Percentiles rank a stretch among this genome's conserved stretches.
Conservation (phyloP, 2,797 vertebrate species). For the Rachycentron canadum region DNA sequence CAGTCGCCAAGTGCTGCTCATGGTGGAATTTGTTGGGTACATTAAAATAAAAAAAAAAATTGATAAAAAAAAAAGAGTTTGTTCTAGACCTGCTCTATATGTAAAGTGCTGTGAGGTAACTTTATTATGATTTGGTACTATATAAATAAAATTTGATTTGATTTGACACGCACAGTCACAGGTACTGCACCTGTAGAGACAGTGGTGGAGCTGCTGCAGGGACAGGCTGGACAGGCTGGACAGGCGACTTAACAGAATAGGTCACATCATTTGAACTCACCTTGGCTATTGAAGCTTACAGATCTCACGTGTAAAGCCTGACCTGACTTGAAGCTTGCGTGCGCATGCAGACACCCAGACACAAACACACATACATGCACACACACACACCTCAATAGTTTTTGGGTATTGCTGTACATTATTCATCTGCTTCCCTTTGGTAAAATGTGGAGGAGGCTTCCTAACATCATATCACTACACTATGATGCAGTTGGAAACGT, state of each 20-base stretch:
- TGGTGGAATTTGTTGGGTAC: too few relatives aligned
- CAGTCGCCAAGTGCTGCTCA: too few relatives aligned
- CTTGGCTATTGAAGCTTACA: constrained; percentile 31
- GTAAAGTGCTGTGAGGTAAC: too few relatives aligned
- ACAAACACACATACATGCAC: background rate
- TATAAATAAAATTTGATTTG: too few relatives aligned
- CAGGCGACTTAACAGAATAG: constrained; percentile 7
- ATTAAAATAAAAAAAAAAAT: too few relatives aligned
- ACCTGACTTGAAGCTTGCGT: constrained; percentile 26
- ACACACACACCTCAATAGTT: background rate
- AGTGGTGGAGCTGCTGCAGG: background rate
- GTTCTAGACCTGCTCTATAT: too few relatives aligned
- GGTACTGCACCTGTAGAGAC: background rate
- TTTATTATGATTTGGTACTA: too few relatives aligned
- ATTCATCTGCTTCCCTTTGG: background rate
- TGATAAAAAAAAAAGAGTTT: too few relatives aligned
- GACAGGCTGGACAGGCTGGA: background rate
- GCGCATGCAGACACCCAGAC: background rate
- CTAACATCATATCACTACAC: background rate
- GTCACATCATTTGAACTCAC: constrained; percentile 48
- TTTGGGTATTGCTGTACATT: background rate
- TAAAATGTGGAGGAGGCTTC: background rate
- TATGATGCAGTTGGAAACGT: background rate
- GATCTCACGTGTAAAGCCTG: constrained; percentile 54
- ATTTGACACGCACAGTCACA: background rate